A percentile compares a stretch with the other conserved stretches of the same genome.
Evolutionary conservation across 2,888 invertebrate species (phyloP).

Genomic region (Ophraella communa): DNA sequence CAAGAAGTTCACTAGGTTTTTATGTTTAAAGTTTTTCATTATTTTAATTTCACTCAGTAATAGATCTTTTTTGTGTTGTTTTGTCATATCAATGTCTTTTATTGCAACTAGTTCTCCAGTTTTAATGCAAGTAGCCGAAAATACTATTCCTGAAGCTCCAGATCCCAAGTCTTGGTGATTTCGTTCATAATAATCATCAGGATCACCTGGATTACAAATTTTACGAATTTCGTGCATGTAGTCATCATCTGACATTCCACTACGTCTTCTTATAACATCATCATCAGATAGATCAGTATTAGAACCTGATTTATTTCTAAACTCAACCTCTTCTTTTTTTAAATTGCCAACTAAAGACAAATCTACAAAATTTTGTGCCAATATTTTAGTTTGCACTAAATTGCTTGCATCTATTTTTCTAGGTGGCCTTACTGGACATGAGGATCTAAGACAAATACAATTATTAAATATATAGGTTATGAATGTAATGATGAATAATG

Average conservation of each 20-base stretch:
- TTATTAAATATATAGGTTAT: no score
- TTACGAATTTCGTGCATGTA: slow-evolving; percentile 74
- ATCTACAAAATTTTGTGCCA: slow-evolving; percentile 59
- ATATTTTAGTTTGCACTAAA: slow-evolving; percentile 51
- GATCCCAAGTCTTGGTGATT: slow-evolving; percentile 84
- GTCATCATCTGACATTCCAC: slow-evolving; percentile 71
- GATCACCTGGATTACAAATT: slow-evolving; percentile 85
- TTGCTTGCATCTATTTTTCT: slow-evolving; percentile 53
- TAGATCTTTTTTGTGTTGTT: slow-evolving; percentile 94
- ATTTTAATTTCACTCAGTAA: slow-evolving; percentile 95
- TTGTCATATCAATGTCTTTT: slow-evolving; percentile 93
- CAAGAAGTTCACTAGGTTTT: slow-evolving; percentile 90
- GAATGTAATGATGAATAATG: no score
- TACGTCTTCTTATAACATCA: slow-evolving; percentile 57
- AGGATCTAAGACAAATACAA: slow-evolving; percentile 7
- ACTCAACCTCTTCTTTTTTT: slow-evolving; percentile 58
- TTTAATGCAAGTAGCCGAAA: slow-evolving; percentile 81
- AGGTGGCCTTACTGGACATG: slow-evolving; percentile 61
- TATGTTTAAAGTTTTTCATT: slow-evolving; percentile 89
- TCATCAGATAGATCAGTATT: slow-evolving; percentile 45
- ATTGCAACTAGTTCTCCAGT: slow-evolving; percentile 85
- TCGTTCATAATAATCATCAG: slow-evolving; percentile 78
- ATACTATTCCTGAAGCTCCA: slow-evolving; percentile 92
- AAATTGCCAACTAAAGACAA: slow-evolving; percentile 46
- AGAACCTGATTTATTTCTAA: slow-evolving; percentile 48